Evolutionary conservation across 2,888 invertebrate species (phyloP).

Genomic region (Dioctria linearis): DNA sequence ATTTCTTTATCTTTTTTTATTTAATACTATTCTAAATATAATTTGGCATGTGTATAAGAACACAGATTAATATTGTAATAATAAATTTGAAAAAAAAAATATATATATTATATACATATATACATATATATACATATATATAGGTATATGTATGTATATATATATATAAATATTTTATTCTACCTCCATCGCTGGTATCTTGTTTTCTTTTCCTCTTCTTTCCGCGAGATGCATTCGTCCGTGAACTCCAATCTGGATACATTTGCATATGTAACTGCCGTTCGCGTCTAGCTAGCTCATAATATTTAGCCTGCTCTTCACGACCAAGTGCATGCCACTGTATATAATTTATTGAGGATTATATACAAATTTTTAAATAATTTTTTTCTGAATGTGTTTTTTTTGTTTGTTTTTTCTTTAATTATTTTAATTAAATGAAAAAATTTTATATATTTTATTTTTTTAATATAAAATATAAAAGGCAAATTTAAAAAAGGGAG

Average conservation of each 20-base stretch:
- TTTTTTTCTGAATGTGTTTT: background rate
- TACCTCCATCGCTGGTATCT: conserved; percentile 97
- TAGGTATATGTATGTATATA: conserved; percentile 52
- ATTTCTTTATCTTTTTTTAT: background rate
- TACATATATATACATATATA: conserved; percentile 43
- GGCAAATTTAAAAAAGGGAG: conserved; percentile 57
- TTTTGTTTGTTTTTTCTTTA: conserved; percentile 16
- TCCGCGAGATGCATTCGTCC: conserved; percentile 99
- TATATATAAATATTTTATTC: conserved; percentile 66
- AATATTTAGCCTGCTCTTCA: conserved; percentile 99
- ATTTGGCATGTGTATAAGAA: conserved; percentile 33
- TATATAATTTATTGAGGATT: conserved; percentile 59
- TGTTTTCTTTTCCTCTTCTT: conserved; percentile 99
- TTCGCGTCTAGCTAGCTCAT: conserved; percentile 98
- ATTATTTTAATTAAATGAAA: conserved; percentile 23
- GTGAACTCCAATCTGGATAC: conserved; percentile 99
- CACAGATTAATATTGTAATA: background rate
- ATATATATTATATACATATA: background rate
- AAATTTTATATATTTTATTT: conserved; percentile 28
- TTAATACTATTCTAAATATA: conserved; percentile 50
- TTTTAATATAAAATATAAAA: conserved; percentile 2
- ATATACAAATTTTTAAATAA: conserved; percentile 46
- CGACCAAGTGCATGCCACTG: conserved; percentile 99
- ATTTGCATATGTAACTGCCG: conserved; percentile 99
- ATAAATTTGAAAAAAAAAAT: conserved; percentile 13